Percentiles rank a stretch among this genome's conserved stretches.
phyloP scores from a whole-genome alignment of 1,140 invertebrate genomes.

The Doryteuthis pealeii region DNA sequence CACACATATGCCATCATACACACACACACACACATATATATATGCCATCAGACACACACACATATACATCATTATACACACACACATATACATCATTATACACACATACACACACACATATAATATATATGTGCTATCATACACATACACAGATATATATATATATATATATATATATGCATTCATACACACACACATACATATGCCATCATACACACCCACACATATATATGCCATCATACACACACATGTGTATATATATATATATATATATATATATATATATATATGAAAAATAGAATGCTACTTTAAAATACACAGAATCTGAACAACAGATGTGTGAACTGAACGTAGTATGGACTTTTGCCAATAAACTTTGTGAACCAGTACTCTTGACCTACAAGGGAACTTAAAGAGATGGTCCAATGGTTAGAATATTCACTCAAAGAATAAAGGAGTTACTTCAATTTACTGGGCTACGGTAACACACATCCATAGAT shows the following conservation, averaged over 20 bases:
- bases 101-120: no score
- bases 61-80: no score
- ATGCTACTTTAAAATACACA: neutral
- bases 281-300: neutral
- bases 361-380: neutral
- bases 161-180: neutral
- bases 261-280: conserved; percentile 1
- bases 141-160: no score
- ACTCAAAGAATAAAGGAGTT: no score
- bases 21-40: no score
- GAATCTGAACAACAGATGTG: neutral
- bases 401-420: neutral
- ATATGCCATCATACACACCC: neutral
- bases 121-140: no score
- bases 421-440: neutral
- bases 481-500: no score
- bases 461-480: no score
- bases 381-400: neutral
- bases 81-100: no score
- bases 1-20: no score
- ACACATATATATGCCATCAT: neutral
- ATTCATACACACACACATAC: neutral
- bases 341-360: neutral
- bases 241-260: neutral
- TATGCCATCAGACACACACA: no score